phyloP scores from a whole-genome alignment of 2,888 invertebrate genomes.

The Drosophila sordidula region DNA sequence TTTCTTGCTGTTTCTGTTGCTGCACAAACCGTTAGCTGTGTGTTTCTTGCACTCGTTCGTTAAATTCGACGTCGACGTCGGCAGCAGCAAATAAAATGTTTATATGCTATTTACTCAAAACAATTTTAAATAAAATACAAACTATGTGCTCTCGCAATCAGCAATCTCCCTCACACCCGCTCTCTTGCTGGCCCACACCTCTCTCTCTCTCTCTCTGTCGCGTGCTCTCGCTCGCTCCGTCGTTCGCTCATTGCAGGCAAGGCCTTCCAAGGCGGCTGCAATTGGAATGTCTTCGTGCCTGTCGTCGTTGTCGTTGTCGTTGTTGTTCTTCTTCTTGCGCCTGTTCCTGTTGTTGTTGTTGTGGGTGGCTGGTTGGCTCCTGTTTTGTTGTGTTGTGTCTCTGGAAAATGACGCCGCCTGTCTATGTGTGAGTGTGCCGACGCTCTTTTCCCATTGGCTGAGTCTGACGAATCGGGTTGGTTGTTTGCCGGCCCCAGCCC shows the following conservation, averaged over 20 bases:
- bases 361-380: conserved; percentile 70
- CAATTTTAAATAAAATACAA: conserved; percentile 81
- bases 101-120: conserved; percentile 80
- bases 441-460: conserved; percentile 78
- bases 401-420: conserved; percentile 77
- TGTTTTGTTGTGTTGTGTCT: conserved; percentile 80
- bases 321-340: too few relatives aligned
- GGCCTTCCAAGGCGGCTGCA: conserved; percentile 73
- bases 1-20: conserved; percentile 56
- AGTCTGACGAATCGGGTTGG: conserved; percentile 74
- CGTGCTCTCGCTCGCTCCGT: conserved; percentile 24
- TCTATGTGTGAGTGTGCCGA: conserved; percentile 54
- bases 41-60: conserved; percentile 44
- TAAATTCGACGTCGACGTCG: conserved; percentile 31
- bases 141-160: conserved; percentile 31
- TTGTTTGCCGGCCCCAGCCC: conserved; percentile 60
- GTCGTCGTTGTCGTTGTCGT: conserved; percentile 41
- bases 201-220: too few relatives aligned
- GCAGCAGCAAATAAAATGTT: conserved; percentile 78
- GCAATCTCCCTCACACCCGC: conserved; percentile 21
- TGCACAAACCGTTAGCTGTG: conserved; percentile 42
- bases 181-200: conserved; percentile 14
- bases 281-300: conserved; percentile 75
- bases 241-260: conserved; percentile 48
- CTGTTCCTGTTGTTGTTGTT: conserved; percentile 57